These are phyloP conservation scores for Eupithecia pulchellata DNA, from an alignment of 2,888 invertebrate species.

Conservation along the genomic window DNA sequence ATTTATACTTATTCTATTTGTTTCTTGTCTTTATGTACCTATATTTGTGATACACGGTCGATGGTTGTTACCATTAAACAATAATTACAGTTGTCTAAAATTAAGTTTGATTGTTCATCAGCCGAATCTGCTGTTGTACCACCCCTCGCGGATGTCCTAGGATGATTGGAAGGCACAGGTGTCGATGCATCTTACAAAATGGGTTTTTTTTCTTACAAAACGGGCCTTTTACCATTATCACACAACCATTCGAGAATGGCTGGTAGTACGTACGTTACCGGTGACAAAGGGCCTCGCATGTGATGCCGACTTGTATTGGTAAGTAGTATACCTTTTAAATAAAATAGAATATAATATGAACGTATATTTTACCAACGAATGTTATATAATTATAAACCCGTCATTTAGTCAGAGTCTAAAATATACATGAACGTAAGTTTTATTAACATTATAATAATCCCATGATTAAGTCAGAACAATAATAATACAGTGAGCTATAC, in stretches of 20 bases:
- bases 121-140: not conserved
- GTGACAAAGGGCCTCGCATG: not conserved
- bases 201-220: too few species aligned
- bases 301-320: not conserved
- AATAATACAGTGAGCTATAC: not conserved
- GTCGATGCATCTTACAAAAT: not conserved
- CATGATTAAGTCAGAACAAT: not conserved
- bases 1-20: conserved; percentile 15
- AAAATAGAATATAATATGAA: conserved; percentile 41
- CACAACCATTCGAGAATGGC: not conserved
- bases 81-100: not conserved
- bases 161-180: not conserved
- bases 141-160: not conserved
- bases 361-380: conserved; percentile 43
- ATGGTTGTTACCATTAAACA: not conserved
- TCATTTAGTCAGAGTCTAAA: not conserved
- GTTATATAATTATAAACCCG: not conserved
- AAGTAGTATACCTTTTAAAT: conserved; percentile 2
- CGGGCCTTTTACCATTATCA: not conserved
- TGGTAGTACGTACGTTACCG: not conserved
- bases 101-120: not conserved
- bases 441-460: conserved; percentile 29
- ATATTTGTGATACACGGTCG: conserved; percentile 14
- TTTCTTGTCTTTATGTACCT: conserved; percentile 20
- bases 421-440: conserved; percentile 44